Conservation (phyloP, 2,888 invertebrate genomes). For the Microplitis deprimator region DNA sequence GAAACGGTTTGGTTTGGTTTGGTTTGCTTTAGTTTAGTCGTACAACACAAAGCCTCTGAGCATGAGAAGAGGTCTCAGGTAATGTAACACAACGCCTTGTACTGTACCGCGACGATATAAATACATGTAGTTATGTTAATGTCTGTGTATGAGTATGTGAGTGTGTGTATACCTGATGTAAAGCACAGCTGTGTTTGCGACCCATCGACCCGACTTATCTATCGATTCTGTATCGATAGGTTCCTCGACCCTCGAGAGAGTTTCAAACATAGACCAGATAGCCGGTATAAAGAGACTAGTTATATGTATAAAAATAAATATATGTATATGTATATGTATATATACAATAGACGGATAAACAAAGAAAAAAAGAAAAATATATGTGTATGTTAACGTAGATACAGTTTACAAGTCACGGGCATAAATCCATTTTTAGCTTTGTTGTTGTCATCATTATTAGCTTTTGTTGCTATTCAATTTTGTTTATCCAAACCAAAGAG, state of each 20-base stretch:
- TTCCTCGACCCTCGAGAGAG: constrained; percentile 26
- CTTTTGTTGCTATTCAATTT: no score
- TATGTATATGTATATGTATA: no score
- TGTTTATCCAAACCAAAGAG: no score
- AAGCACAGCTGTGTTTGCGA: constrained; percentile 68
- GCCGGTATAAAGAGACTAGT: not conserved
- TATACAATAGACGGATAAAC: not conserved
- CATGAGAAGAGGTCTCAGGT: not conserved
- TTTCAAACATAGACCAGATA: constrained; percentile 1
- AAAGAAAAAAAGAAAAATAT: constrained; percentile 2
- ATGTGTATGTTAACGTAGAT: not conserved
- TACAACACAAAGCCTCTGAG: not conserved
- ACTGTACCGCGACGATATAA: not conserved
- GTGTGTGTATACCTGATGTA: constrained; percentile 61
- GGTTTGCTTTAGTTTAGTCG: not conserved
- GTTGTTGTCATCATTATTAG: not conserved
- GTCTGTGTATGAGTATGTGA: constrained; percentile 49
- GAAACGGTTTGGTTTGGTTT: constrained; percentile 9
- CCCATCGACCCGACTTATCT: constrained; percentile 64
- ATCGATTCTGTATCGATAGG: constrained; percentile 64
- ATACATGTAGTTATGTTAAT: constrained; percentile 49
- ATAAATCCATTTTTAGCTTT: not conserved
- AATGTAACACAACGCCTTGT: not conserved
- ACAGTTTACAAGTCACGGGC: not conserved
- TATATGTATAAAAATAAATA: constrained; percentile 5